Conservation (phyloP, 2,797 vertebrate species). For the Spinus pinus region DNA sequence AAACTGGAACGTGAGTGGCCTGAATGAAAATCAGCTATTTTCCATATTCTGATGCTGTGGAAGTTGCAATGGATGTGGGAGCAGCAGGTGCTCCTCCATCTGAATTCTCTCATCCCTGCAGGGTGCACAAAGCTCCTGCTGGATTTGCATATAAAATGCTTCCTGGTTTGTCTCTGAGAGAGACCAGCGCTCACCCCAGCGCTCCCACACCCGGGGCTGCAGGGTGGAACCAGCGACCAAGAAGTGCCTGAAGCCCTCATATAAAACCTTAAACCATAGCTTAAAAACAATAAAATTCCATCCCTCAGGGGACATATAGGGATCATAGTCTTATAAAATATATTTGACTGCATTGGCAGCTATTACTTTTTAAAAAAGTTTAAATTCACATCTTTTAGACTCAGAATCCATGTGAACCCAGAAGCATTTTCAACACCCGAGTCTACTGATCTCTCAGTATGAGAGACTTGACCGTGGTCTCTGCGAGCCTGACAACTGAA, state of each 20-base stretch:
- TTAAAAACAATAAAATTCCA: constrained; percentile 64
- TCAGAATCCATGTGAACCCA: constrained; percentile 44
- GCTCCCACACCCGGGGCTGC: constrained; percentile 37
- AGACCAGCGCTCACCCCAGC: constrained; percentile 47
- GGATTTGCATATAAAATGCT: constrained; percentile 72
- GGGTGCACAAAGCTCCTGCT: constrained; percentile 24
- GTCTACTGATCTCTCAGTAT: constrained; percentile 61
- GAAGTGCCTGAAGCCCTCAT: constrained; percentile 49
- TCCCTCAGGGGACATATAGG: constrained; percentile 64
- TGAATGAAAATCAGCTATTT: constrained; percentile 25
- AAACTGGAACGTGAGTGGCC: not conserved
- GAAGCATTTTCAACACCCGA: constrained; percentile 8
- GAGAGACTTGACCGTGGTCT: constrained; percentile 50
- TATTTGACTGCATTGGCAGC: constrained; percentile 67
- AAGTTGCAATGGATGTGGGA: not conserved
- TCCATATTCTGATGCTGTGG: constrained; percentile 9
- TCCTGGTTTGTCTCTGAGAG: constrained; percentile 36
- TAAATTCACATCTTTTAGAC: constrained; percentile 66
- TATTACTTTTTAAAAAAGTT: constrained; percentile 61
- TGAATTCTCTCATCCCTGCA: constrained; percentile 42
- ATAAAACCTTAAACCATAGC: constrained; percentile 60
- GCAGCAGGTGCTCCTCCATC: constrained; percentile 3
- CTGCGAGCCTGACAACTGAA: constrained; percentile 52
- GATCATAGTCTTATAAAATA: constrained; percentile 71
- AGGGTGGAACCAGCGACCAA: constrained; percentile 35